Conservation (phyloP, 2,888 invertebrate genomes). For the Ormia ochracea region DNA sequence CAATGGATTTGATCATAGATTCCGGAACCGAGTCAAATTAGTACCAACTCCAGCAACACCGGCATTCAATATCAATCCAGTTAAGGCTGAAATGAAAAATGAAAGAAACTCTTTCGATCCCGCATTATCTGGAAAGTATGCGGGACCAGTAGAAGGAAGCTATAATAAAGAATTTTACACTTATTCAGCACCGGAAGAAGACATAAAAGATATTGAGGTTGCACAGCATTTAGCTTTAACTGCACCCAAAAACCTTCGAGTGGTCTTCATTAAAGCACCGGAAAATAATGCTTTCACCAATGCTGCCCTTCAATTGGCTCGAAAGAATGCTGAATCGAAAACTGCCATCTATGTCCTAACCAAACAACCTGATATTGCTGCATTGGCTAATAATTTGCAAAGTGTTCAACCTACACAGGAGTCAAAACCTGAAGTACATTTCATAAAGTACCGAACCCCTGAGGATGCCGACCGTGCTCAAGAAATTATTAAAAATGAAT, state of each 20-base stretch:
- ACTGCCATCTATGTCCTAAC: slow-evolving; percentile 74
- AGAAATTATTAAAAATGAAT: slow-evolving; percentile 69
- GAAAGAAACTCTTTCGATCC: slow-evolving; percentile 33
- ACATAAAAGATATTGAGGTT: slow-evolving; percentile 66
- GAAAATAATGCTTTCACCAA: slow-evolving; percentile 70
- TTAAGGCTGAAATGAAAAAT: slow-evolving; percentile 30
- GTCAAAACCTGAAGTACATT: slow-evolving; percentile 73
- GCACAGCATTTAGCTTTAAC: slow-evolving; percentile 62
- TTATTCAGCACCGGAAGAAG: slow-evolving; percentile 70
- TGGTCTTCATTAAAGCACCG: slow-evolving; percentile 71
- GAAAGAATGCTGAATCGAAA: slow-evolving; percentile 70
- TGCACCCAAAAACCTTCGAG: slow-evolving; percentile 68
- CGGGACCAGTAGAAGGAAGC: slow-evolving; percentile 57
- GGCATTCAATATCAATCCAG: neutral
- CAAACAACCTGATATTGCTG: slow-evolving; percentile 70
- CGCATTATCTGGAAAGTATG: neutral
- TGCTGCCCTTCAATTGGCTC: slow-evolving; percentile 69
- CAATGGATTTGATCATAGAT: slow-evolving; percentile 48
- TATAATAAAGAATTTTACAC: slow-evolving; percentile 70
- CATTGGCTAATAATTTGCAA: slow-evolving; percentile 67
- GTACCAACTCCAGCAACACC: neutral
- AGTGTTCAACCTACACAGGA: slow-evolving; percentile 64
- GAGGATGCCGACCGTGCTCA: slow-evolving; percentile 72
- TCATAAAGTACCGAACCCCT: slow-evolving; percentile 73
- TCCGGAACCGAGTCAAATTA: slow-evolving; percentile 16